Evolutionary conservation across 2,888 invertebrate genomes (phyloP), one percentile per base, ranked within the genome.

Genomic region (Heliconius ismenius): DNA sequence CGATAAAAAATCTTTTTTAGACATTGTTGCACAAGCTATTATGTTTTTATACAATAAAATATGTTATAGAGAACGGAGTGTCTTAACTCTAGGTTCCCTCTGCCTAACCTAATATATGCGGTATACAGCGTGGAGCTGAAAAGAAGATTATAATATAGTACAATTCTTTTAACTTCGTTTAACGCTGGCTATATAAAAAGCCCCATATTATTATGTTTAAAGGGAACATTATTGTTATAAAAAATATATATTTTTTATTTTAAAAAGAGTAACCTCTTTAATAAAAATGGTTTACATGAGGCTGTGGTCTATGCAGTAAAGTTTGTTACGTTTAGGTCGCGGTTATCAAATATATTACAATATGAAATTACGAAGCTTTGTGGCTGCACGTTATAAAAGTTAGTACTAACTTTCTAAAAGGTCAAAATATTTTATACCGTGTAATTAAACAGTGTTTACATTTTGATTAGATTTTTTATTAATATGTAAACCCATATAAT

Each of bases 301-400:
- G 24, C 67, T 36, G 64, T 36, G 21, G 32, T 65, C n/a, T 21
- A 39, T 39, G 39, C 39, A 39, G 39, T 43, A 67, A 67, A 67
- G 67, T 43, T 36, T 65, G 65, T n/a, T 36, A 36, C 36, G 36
- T 65, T 39, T 15, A 67, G 39, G 15, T 67, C 15, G 43, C 39
- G 67, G 39, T 67, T 15, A 24, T 43, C 3, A 67, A 67, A 43
- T 67, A 43, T 67, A 67, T 67, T 67, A 36, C 67, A 43, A 67
- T 43, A 67, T 67, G 49, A 49, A 49, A 49, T 49, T 49, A 49
- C 49, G 24, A 67, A 67, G 67, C 39, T 67, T 67, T 67, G 24
- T 26, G 43, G 39, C 0, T 24, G 24, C 24, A 67, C 65, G 65
- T 15, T 24, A 24, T 39, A 67, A 39, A 67, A 67, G 67, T 67